Evolutionary conservation across 2,797 vertebrate genomes (phyloP).

Genomic region (Malacoraja senta): DNA sequence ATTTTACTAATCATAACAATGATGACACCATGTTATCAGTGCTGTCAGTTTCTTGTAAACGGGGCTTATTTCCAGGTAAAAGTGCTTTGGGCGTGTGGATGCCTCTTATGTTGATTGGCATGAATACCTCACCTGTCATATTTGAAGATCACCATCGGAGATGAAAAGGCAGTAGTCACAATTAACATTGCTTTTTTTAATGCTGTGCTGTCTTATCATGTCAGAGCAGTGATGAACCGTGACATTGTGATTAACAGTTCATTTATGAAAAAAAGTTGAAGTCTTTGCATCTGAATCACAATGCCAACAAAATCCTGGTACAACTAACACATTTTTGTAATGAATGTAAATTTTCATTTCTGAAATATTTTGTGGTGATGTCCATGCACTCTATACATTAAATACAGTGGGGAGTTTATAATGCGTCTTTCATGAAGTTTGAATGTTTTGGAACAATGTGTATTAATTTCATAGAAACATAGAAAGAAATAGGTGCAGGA

Average conservation of each 20-base stretch:
- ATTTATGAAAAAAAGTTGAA: constrained; percentile 2
- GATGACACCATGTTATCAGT: constrained; percentile 26
- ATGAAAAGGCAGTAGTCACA: constrained; percentile 11
- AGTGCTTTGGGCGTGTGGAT: not conserved
- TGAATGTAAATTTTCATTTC: not conserved
- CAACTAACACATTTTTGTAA: not conserved
- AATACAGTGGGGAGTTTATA: not conserved
- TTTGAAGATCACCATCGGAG: constrained; percentile 24
- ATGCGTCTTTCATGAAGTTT: not conserved
- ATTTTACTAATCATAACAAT: constrained; percentile 30
- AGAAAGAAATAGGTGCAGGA: no score
- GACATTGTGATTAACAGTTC: constrained; percentile 30
- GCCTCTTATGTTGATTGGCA: constrained; percentile 10
- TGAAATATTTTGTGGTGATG: not conserved
- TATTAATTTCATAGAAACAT: no score
- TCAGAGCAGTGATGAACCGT: not conserved
- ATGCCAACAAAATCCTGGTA: not conserved
- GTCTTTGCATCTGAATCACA: not conserved
- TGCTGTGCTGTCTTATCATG: not conserved
- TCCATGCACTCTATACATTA: not conserved
- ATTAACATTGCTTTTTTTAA: constrained; percentile 17
- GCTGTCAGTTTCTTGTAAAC: not conserved
- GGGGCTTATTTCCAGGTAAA: constrained; percentile 21
- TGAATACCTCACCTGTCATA: constrained; percentile 31
- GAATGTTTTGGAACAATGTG: not conserved